These are phyloP conservation scores for Leuctra nigra DNA, from an alignment of 2,888 invertebrate genomes.

Conservation along the genomic window DNA sequence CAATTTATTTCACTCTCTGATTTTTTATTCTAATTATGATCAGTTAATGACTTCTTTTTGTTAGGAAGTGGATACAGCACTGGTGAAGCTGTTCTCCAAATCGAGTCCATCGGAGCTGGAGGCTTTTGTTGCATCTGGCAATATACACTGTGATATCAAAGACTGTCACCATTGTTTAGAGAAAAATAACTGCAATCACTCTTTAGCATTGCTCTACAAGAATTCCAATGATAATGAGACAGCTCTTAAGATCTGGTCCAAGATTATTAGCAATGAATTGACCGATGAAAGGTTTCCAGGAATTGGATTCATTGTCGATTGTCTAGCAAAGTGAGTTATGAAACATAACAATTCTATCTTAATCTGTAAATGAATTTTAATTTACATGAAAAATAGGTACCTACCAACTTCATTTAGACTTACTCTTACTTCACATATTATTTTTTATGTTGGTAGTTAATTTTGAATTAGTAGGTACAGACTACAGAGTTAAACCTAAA, in stretches of 20 bases:
- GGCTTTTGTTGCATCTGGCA: constrained; percentile 23
- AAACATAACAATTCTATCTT: too few relatives aligned
- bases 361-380: too few relatives aligned
- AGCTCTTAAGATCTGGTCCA: constrained; percentile 42
- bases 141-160: constrained; percentile 34
- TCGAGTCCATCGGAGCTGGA: constrained; percentile 22
- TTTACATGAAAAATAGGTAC: too few relatives aligned
- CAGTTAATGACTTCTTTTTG: too few relatives aligned
- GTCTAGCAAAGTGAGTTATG: constrained; percentile 27
- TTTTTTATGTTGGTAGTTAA: too few relatives aligned
- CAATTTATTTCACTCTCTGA: too few relatives aligned
- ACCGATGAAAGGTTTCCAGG: constrained; percentile 41
- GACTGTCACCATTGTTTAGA: constrained; percentile 42
- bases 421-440: too few relatives aligned
- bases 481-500: too few relatives aligned
- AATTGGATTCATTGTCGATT: constrained; percentile 32
- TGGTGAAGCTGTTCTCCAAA: constrained; percentile 37
- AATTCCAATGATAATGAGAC: constrained; percentile 39
- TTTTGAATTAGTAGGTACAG: too few relatives aligned
- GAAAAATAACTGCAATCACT: constrained; percentile 38
- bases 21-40: too few relatives aligned
- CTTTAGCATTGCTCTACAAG: constrained; percentile 40
- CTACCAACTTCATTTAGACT: too few relatives aligned
- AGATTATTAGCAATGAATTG: constrained; percentile 38
- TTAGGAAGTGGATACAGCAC: constrained; percentile 42